A percentile compares a stretch with the other conserved stretches of the same genome.
These are phyloP conservation scores for Halocaridina rubra DNA, from an alignment of 2,888 invertebrate species.

Conservation along the genomic window DNA sequence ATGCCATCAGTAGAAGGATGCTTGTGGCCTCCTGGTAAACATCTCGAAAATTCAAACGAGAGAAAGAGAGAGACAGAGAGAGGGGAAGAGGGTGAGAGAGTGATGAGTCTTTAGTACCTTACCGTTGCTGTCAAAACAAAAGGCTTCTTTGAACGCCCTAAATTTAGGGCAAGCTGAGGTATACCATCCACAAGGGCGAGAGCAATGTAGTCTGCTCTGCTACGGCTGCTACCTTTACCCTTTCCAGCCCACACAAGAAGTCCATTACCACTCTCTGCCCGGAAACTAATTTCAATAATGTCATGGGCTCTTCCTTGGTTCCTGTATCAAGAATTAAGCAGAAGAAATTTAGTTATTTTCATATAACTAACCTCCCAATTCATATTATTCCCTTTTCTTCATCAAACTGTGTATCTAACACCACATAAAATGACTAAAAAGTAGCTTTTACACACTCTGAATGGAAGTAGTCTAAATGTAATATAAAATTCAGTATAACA, in stretches of 20 bases:
- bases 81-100: not conserved
- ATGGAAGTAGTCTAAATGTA: too few relatives aligned
- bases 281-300: conserved; percentile 52
- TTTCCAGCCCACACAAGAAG: conserved; percentile 40
- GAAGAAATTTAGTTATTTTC: too few relatives aligned
- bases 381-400: too few relatives aligned
- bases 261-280: conserved; percentile 23
- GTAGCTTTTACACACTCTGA: too few relatives aligned
- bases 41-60: not conserved
- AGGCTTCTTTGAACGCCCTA: conserved; percentile 24
- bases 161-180: conserved; percentile 44
- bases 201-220: conserved; percentile 32
- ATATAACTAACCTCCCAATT: too few relatives aligned
- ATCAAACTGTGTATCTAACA: too few relatives aligned
- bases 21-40: not conserved
- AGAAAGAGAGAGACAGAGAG: not conserved
- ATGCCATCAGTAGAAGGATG: too few relatives aligned
- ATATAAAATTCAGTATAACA: too few relatives aligned
- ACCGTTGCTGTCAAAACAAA: conserved; percentile 47
- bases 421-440: too few relatives aligned
- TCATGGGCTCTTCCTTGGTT: conserved; percentile 23
- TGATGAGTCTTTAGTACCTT: not conserved
- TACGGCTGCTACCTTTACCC: conserved; percentile 19
- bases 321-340: too few relatives aligned
- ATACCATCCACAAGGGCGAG: conserved; percentile 49